Conservation (phyloP, 2,797 vertebrate genomes). For the Chaetodon trifasciatus region DNA sequence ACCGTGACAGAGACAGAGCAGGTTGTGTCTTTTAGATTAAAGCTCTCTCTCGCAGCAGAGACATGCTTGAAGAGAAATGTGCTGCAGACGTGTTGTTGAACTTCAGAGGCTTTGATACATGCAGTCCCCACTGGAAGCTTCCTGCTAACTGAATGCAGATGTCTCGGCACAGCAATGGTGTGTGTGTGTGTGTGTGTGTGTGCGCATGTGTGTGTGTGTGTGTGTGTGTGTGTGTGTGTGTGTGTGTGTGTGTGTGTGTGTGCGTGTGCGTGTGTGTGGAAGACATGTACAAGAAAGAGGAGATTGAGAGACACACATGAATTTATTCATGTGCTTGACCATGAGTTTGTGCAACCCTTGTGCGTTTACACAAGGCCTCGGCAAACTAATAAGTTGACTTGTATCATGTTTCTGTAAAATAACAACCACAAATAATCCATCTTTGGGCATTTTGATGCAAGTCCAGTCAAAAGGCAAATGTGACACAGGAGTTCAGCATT, state of each 20-base stretch:
- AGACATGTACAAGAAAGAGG: neutral
- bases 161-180: neutral
- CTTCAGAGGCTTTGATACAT: slow-evolving; percentile 20
- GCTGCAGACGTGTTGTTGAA: slow-evolving; percentile 44
- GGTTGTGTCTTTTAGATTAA: slow-evolving; percentile 45
- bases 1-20: slow-evolving; percentile 22
- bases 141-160: slow-evolving; percentile 48
- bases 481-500: neutral
- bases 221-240: slow-evolving; percentile 15
- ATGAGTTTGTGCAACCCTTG: neutral
- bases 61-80: slow-evolving; percentile 35
- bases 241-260: slow-evolving; percentile 13
- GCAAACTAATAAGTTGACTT: neutral
- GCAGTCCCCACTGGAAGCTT: slow-evolving; percentile 29
- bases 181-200: slow-evolving; percentile 9
- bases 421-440: neutral
- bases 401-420: slow-evolving; percentile 5
- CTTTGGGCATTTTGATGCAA: neutral
- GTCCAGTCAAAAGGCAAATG: neutral
- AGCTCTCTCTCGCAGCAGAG: slow-evolving; percentile 14
- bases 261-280: slow-evolving; percentile 9
- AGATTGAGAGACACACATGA: neutral
- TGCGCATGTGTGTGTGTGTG: slow-evolving; percentile 12
- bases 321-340: neutral
- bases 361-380: neutral